Base-by-base conservation (phyloP, 1,140 invertebrate genomes). In the Globodera rostochiensis region DNA sequence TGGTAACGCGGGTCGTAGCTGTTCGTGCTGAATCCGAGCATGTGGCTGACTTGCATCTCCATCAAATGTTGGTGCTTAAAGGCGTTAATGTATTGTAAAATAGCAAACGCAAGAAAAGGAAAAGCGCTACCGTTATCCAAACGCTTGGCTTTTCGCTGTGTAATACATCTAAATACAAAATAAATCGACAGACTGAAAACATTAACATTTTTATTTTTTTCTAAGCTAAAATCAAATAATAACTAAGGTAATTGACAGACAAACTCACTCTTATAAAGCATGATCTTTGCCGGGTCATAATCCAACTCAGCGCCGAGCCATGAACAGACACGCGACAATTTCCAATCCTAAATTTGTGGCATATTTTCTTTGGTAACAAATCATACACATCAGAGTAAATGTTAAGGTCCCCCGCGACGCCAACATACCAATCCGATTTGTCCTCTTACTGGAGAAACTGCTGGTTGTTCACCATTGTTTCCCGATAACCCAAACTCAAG, bases 201-300 rank as follows among this genome's bases (percentile, higher is more conserved):
- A 2, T 36, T 36, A 36, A 36, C 36, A 36, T 36, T 36, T 36
- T 4, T 21, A 19, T 6, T 75, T 21, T 21, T 76, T 4, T 19
- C 19, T 9, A 67, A 69, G 13, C 19, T 47, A 15, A 78, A 25
- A 25, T 9, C 47, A 60, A 80, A 45, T 64, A 2, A 47, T 25
- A 64, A 64, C 11, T 15, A 15, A 25, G 25, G 25, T 25, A 25
- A 47, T 45, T 71, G 36, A 36, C 36, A 36, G 36, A 36, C 46
- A 36, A 47, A 71, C 69, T 46, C 19, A 45, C 73, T 70, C 50
- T 79, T 82, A 81, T 87, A 88, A 11, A 88, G 80, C 15, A 89
- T 21, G 75, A 88, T 87, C 60, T 80, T 82, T 36, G 53, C 71
- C 6, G 87, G 85, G 74, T 88, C 86, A 74, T 80, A 89, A 15